Evolutionary conservation across 2,113 vertebrate species (phyloP), one percentile per base, ranked within the genome.

Genomic region (Caretta caretta): DNA sequence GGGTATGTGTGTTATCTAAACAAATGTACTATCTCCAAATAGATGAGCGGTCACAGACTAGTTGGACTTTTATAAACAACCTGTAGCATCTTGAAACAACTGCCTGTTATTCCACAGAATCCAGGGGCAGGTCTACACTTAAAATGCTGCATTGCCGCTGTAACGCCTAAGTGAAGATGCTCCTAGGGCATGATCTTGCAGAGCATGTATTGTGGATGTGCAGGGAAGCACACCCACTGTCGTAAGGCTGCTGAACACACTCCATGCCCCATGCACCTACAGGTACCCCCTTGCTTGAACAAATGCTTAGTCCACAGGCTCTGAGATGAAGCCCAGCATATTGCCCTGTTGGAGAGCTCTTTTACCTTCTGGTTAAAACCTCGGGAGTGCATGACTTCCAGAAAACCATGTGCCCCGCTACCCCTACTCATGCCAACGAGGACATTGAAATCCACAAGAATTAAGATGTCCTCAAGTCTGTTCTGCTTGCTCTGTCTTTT

Each of bases 381-480:
- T 27, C 11, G 0, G 11, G 3, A 81, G 25, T 25, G 42, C 54
- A 80, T 49, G 2, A 56, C 4, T 46, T 16, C 31, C 46, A n/a
- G 19, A 81, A 96, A 97, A 96, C 96, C 75, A 20, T 80, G 25
- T 29, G 24, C 13, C 25, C 54, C 22, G 1, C 22, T 27, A 42
- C 16, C 14, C 54, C 54, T 46, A 13, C 76, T 51, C 79, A 92
- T 95, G 86, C 2, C 14, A 59, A 50, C 87, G 50, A 72, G n/a
- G n/a, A 69, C 22, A 19, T 24, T 76, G 69, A 92, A 96, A 95
- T 95, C 95, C 62, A 56, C 78, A 93, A 92, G 93, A 89, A 95
- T 94, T 86, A 94, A 94, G 88, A 83, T 27, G 92, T 92, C 38
- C 11, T 48, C 86, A 84, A 10, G 3, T 90, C 89, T 90, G 53